phyloP scores from a whole-genome alignment of 2,888 invertebrate species.

The Lysandra bellargus region DNA sequence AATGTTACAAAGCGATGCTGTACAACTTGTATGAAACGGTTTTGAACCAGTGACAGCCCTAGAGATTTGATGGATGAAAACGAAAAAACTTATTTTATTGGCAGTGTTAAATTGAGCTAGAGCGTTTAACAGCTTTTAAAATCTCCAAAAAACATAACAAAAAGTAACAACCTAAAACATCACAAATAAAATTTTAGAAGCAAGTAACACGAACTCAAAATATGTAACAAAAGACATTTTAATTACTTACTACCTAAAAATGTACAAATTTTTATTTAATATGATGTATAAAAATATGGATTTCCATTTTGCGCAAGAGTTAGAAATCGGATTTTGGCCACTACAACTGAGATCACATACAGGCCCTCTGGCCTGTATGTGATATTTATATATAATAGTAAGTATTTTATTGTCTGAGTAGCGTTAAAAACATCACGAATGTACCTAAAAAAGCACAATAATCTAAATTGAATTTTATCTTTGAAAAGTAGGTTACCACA shows the following conservation, averaged over 20 bases:
- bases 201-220: conserved; percentile 22
- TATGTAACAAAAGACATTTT: background rate
- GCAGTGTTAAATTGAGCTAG: conserved; percentile 40
- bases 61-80: conserved; percentile 1
- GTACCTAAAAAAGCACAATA: background rate
- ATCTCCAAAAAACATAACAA: conserved; percentile 25
- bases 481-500: conserved; percentile 56
- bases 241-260: conserved; percentile 9
- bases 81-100: conserved; percentile 34
- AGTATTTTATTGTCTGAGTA: background rate
- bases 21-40: conserved; percentile 11
- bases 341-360: conserved; percentile 29
- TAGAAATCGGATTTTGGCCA: conserved; percentile 7
- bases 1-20: conserved; percentile 7
- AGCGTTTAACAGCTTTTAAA: conserved; percentile 33
- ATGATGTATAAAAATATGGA: conserved; percentile 28
- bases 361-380: too few species aligned
- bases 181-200: conserved; percentile 30
- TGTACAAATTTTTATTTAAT: conserved; percentile 10
- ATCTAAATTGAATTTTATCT: background rate
- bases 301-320: background rate
- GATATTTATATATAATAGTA: too few species aligned
- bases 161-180: conserved; percentile 28
- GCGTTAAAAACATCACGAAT: conserved; percentile 25
- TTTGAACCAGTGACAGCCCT: conserved; percentile 25